A percentile compares a stretch with the other conserved stretches of the same genome.
These are phyloP conservation scores for Telmatochromis brichardi DNA, from an alignment of 2,113 vertebrate genomes.

Conservation along the genomic window DNA sequence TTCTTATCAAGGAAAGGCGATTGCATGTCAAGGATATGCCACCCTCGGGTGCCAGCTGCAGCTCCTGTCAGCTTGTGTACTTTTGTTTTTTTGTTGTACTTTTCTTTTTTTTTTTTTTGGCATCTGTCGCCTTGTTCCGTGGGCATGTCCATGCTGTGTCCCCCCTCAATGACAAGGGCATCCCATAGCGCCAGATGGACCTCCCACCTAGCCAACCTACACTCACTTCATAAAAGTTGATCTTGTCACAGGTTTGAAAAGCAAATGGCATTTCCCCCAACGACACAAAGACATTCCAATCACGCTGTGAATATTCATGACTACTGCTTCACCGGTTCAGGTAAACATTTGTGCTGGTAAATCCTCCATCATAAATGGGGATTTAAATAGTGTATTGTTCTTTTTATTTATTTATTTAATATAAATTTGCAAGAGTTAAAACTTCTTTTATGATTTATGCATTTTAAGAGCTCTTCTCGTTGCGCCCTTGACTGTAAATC, in stretches of 20 bases:
- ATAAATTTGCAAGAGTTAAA: background rate
- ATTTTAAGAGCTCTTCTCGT: background rate
- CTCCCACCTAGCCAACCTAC: constrained; percentile 49
- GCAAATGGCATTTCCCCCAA: constrained; percentile 15
- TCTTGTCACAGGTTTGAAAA: constrained; percentile 51
- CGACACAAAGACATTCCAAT: constrained; percentile 16
- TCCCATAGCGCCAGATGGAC: constrained; percentile 68
- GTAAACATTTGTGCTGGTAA: background rate
- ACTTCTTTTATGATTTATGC: background rate
- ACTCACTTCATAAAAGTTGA: constrained; percentile 47
- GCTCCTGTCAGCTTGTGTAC: constrained; percentile 13
- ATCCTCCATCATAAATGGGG: background rate
- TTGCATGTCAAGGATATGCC: constrained; percentile 49
- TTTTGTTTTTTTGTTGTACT: background rate
- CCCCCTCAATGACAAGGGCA: constrained; percentile 59
- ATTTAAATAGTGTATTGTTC: background rate
- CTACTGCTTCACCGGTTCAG: background rate
- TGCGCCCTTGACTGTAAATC: background rate
- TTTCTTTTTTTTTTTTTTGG: background rate
- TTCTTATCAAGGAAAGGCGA: constrained; percentile 19
- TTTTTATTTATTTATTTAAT: background rate
- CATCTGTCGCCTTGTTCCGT: constrained; percentile 62
- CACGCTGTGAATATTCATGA: constrained; percentile 18
- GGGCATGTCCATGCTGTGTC: constrained; percentile 48
- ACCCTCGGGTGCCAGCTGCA: constrained; percentile 55